A percentile compares a stretch with the other conserved stretches of the same genome.
These are phyloP conservation scores for Podarcis cretensis DNA, from an alignment of 2,113 vertebrate species.

Conservation along the genomic window DNA sequence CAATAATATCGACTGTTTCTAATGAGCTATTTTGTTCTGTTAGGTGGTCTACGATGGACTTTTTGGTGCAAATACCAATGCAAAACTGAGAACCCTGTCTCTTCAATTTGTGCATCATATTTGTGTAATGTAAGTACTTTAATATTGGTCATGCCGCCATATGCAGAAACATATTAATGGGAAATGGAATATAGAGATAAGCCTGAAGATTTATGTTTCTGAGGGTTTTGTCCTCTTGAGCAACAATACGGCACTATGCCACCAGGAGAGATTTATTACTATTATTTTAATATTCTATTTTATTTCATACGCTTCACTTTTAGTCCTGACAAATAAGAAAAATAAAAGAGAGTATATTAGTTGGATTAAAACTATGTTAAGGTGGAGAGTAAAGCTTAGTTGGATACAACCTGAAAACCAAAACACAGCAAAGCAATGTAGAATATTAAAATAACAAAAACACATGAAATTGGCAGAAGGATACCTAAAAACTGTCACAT, in stretches of 20 bases:
- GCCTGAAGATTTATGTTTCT: not conserved
- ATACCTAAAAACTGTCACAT: not conserved
- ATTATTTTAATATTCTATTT: not conserved
- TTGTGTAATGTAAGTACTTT: constrained; percentile 90
- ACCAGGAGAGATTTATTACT: not conserved
- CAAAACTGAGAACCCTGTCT: constrained; percentile 92
- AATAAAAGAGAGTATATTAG: not conserved
- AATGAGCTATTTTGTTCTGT: constrained; percentile 30
- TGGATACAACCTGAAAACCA: not conserved
- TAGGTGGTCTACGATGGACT: constrained; percentile 98
- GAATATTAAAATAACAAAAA: not conserved
- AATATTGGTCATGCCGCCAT: not conserved
- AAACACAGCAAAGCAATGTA: not conserved
- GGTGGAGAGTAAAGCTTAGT: no score
- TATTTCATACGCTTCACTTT: not conserved
- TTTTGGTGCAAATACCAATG: constrained; percentile 95
- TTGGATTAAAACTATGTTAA: not conserved
- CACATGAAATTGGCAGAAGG: not conserved
- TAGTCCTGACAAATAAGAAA: not conserved
- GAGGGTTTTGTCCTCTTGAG: not conserved
- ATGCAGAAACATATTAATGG: not conserved
- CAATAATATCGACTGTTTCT: not conserved
- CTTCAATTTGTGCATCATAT: constrained; percentile 99
- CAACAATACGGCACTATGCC: not conserved
- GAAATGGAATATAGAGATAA: not conserved